Evolutionary conservation across 2,888 invertebrate genomes (phyloP), one percentile per base, ranked within the genome.

Genomic region (Epinotia bilunana): DNA sequence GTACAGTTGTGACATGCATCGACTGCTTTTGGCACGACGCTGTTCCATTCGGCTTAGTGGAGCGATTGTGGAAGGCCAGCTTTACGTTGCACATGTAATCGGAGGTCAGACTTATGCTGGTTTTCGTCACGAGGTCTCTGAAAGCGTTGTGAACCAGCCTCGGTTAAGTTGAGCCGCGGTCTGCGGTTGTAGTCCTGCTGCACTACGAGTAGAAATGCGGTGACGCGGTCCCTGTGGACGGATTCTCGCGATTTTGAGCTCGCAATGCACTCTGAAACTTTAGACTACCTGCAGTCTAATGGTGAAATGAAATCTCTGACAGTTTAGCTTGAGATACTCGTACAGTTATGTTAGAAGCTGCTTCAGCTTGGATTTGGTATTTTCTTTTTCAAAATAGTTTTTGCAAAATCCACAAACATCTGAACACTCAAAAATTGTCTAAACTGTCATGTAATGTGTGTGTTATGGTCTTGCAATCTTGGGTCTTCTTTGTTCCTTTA

Each of bases 171-270:
- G 46, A 69, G 46, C 46, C 46, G 69, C 7, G 69, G 69, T 69
- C 46, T 61, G 77, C 72, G 74, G 61, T 70, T 43, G 46, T 28
- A 46, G 60, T 69, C 69, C 46, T 28, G 7, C 69, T 69, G 69
- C 69, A 69, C 46, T 69, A 53, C 53, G 6, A 53, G 53, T 53
- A 55, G 33, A 65, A 13, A 9, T 23, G 53, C 18, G 49, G 49
- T 64, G 16, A 16, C 4, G 58, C 33, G 16, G 46, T 46, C 58
- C 60, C 23, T 18, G 65, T 16, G 69, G 46, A 5, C 39, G 46
- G 68, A 68, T 23, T 58, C 58, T 4, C 43, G 23, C 58, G 43
- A 68, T 58, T 69, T 64, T 58, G 43, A 58, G 46, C 13, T 39
- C 33, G 57, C 16, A 58, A 18, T 67, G 43, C 57, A 58, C 20